phyloP scores from a whole-genome alignment of 1,140 invertebrate species.

The Drosophila repletoides region DNA sequence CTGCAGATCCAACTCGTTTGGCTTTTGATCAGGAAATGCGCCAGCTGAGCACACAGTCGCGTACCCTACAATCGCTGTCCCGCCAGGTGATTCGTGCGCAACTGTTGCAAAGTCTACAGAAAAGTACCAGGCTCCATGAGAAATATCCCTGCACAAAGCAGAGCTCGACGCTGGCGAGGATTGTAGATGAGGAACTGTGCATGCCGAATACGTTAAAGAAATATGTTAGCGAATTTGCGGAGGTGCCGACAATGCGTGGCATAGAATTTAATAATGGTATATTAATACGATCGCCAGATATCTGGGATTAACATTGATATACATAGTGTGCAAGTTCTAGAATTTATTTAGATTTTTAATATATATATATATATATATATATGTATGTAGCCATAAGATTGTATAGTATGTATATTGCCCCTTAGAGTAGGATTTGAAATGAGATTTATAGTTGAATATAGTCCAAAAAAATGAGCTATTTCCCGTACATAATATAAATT shows the following conservation, averaged over 20 bases:
- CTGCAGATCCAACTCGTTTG: slow-evolving; percentile 1
- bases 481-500: slow-evolving; percentile 2
- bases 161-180: slow-evolving; percentile 55
- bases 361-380: slow-evolving; percentile 19
- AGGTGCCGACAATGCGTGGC: slow-evolving; percentile 44
- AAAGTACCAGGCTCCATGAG: slow-evolving; percentile 28
- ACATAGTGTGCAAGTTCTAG: slow-evolving; percentile 30
- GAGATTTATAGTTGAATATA: slow-evolving; percentile 1
- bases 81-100: slow-evolving; percentile 55
- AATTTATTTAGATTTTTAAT: slow-evolving; percentile 56
- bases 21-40: slow-evolving; percentile 51
- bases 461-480: neutral
- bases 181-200: slow-evolving; percentile 55
- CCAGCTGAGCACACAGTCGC: slow-evolving; percentile 35
- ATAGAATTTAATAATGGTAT: neutral
- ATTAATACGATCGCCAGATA: slow-evolving; percentile 30
- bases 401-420: slow-evolving; percentile 38
- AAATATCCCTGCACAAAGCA: slow-evolving; percentile 49
- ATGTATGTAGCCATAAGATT: slow-evolving; percentile 43
- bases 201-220: slow-evolving; percentile 59
- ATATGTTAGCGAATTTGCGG: slow-evolving; percentile 65
- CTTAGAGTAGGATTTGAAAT: slow-evolving; percentile 10
- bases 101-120: slow-evolving; percentile 40
- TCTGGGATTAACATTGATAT: slow-evolving; percentile 46
- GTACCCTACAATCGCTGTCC: slow-evolving; percentile 52